phyloP scores from a whole-genome alignment of 2,797 vertebrate species.

The Champsocephalus esox region DNA sequence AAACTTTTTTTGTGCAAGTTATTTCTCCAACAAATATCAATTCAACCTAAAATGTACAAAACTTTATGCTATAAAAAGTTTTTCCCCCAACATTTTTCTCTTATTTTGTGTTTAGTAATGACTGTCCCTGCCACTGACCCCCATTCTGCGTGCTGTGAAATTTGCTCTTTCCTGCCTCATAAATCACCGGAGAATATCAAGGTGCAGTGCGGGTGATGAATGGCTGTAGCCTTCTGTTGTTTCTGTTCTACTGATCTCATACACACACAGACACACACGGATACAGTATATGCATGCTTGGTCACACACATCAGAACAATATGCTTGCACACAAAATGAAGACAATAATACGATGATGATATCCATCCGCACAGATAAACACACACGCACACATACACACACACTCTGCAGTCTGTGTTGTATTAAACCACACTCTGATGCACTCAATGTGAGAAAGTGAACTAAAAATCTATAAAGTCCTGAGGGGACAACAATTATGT shows the following conservation, averaged over 20 bases:
- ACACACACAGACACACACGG: background rate
- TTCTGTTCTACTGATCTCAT: conserved; percentile 30
- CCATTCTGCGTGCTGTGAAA: conserved; percentile 29
- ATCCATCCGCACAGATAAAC: background rate
- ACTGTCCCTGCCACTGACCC: conserved; percentile 13
- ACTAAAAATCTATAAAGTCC: conserved; percentile 42
- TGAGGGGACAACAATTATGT: conserved; percentile 25
- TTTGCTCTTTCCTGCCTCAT: conserved; percentile 45
- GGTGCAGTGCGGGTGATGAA: conserved; percentile 45
- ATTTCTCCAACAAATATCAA: background rate
- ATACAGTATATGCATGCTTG: background rate
- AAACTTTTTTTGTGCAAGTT: background rate
- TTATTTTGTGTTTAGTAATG: conserved; percentile 14
- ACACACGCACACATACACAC: background rate
- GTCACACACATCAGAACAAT: background rate
- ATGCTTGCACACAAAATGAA: background rate
- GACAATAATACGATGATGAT: background rate
- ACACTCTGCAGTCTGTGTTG: background rate
- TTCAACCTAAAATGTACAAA: background rate
- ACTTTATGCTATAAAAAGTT: background rate
- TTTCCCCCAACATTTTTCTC: background rate
- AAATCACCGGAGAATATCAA: conserved; percentile 37
- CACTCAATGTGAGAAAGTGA: background rate
- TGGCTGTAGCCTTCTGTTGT: conserved; percentile 30
- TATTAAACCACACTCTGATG: conserved; percentile 9